Evolutionary conservation across 2,113 vertebrate species (phyloP).

Genomic region (Amblyopsis rosae): DNA sequence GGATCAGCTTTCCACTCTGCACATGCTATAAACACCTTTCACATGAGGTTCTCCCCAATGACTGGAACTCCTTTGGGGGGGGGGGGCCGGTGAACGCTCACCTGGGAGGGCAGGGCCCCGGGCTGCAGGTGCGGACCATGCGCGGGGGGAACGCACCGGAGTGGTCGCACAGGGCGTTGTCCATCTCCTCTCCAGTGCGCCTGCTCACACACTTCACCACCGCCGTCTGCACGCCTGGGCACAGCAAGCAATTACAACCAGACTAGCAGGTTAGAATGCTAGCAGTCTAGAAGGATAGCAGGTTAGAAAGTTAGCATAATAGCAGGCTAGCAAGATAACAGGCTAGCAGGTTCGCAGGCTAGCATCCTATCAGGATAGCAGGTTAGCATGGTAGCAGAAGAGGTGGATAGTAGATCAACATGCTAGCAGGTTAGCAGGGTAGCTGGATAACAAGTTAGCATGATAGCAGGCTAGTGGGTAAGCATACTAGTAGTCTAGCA

Average conservation of each 20-base stretch:
- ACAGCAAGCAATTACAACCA: not conserved
- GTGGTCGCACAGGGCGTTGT: slow-evolving; percentile 76
- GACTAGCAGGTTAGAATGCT: not conserved
- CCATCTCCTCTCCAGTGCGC: slow-evolving; percentile 73
- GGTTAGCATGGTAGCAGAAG: too few species aligned
- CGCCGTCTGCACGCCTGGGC: slow-evolving; percentile 84
- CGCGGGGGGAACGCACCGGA: slow-evolving; percentile 74
- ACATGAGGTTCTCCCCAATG: too few species aligned
- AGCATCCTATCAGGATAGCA: too few species aligned
- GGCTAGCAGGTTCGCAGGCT: not conserved
- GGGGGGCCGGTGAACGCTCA: slow-evolving; percentile 41
- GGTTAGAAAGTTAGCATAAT: too few species aligned
- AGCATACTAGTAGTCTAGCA: too few species aligned
- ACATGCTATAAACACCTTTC: not conserved
- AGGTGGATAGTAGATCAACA: too few species aligned
- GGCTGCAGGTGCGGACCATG: slow-evolving; percentile 82
- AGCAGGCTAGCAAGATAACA: not conserved
- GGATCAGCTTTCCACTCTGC: too few species aligned
- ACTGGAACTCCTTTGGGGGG: too few species aligned
- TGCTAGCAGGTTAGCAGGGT: too few species aligned
- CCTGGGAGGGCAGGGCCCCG: slow-evolving; percentile 84
- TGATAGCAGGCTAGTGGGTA: too few species aligned
- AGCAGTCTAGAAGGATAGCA: too few species aligned
- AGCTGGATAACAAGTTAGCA: too few species aligned
- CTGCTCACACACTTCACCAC: slow-evolving; percentile 83